Evolutionary conservation across 2,888 invertebrate genomes (phyloP), one percentile per base, ranked within the genome.

Genomic region (Euclidia mi): DNA sequence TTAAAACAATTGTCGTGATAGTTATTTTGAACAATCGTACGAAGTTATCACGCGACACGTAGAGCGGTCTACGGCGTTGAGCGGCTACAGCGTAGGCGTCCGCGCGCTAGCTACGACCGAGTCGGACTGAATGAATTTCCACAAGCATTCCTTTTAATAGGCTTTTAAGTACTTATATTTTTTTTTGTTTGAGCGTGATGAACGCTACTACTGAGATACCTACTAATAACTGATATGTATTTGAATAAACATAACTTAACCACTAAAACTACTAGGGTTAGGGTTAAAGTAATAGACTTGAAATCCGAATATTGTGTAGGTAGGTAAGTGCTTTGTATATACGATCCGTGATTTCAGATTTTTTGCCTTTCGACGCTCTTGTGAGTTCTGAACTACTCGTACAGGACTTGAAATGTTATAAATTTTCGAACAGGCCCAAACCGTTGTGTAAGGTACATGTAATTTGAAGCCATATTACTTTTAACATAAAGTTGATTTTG

Each of bases 41-140:
- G 60, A 82, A 85, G 80, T 84, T 85, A 70, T 55, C 76, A 66
- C 73, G 68, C 77, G 60, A 72, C 62, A 58, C 75, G 76, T 69
- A 71, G 59, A 58, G 20, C 55, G 44, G 44, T 74, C 80, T 80
- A 79, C 72, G 75, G 53, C 78, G 79, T 82, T 82, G 78, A 48
- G 46, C 59, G 14, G 69, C 87, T 88, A 86, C 89, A 84, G 69
- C 89, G 90, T 90, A 91, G 90, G 77, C 88, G 88, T 80, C 89
- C 83, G 85, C 67, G 52, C 89, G 74, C 79, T 76, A 78, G 83
- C 84, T 88, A 84, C 87, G 81, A 77, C 72, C 88, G 87, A 88
- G 87, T 75, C 76, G 64, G 57, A 92, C 92, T 92, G 89, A 85
- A 76, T 79, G 65, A 61, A 61, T 70, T 74, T 65, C 70, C 66